Evolutionary conservation across 2,113 vertebrate species (phyloP), one percentile per base, ranked within the genome.

Genomic region (Ammodytes dubius): DNA sequence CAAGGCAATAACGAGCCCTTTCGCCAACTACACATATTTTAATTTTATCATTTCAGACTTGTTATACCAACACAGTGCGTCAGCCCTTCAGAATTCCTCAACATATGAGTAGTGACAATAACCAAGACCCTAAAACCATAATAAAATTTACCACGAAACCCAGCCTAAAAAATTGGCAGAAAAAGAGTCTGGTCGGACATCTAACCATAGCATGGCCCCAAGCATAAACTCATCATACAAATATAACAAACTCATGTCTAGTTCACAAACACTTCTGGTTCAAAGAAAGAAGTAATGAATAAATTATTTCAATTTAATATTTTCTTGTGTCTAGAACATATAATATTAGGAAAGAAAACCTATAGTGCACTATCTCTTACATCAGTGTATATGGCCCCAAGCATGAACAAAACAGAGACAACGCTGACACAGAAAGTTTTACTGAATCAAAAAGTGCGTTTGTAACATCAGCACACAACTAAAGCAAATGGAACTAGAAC

Each of bases 391-490:
- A 27, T 27, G 27, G 70, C 78, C 70, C 46, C 53, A 56, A 81
- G 74, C 70, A 57, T 74, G 70, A 50, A 56, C 43, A 79, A 70
- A 80, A 65, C 57, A 81, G 8, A 70, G 53, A 70, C 47, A 61
- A 13, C 14, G 10, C 7, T 45, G 42, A 60, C 14, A 39, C 9
- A 60, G 8, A 70, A 69, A 57, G 37, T 39, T n/a, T 47, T 4
- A 57, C 45, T n/a, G 53, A 70, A 70, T 79, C 58, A 74, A 40
- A 63, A 1, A 53, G 58, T 67, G 7, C 70, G 17, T 57, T 56
- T 7, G 42, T 35, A 61, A 70, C 77, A 70, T 60, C 57, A 40
- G 15, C 56, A 4, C 12, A 53, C 39, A 79, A 56, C 67, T 74
- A 49, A 65, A 70, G 43, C 10, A 9, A 61, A 35, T 37, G 1